Evolutionary conservation across 92 coral and sea anemone species (phyloP).

Genomic region (Paragorgia papillata): DNA sequence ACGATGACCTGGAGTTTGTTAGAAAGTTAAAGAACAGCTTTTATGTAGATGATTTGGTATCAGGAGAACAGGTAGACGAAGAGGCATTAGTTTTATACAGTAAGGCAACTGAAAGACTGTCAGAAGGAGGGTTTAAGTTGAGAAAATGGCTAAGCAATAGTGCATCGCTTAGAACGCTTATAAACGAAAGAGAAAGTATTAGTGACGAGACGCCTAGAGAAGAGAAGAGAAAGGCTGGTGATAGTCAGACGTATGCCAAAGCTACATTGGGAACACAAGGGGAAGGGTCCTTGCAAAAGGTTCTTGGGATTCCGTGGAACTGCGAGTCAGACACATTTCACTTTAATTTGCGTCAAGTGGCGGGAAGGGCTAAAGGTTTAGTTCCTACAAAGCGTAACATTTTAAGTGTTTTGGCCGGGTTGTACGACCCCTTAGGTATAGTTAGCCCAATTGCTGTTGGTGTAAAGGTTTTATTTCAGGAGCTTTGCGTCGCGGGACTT

Average conservation of each 20-base stretch:
- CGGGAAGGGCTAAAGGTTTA: constrained; percentile 11
- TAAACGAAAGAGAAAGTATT: background rate
- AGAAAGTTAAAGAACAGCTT: too few relatives aligned
- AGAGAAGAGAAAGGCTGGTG: background rate
- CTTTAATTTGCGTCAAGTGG: too few relatives aligned
- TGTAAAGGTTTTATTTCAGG: constrained; percentile 50
- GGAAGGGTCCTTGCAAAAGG: background rate
- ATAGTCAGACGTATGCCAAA: constrained; percentile 11
- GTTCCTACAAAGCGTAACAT: constrained; percentile 40
- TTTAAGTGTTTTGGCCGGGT: background rate
- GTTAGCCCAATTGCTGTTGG: constrained; percentile 43
- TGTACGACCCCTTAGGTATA: constrained; percentile 47
- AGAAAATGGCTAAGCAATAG: background rate
- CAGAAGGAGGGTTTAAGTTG: too few relatives aligned
- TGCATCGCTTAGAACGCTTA: background rate
- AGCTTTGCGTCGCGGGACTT: constrained; percentile 15
- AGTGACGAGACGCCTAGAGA: background rate
- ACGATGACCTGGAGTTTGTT: too few relatives aligned
- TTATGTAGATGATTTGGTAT: constrained; percentile 64
- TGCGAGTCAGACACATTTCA: constrained; percentile 1
- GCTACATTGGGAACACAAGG: background rate
- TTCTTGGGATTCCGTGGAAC: constrained; percentile 5
- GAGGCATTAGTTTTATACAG: background rate
- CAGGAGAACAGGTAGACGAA: background rate
- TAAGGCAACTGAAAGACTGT: background rate